A percentile compares a stretch with the other conserved stretches of the same genome.
These are phyloP conservation scores for Marcusenius ussheri DNA, from an alignment of 2,113 vertebrate species.

Conservation along the genomic window DNA sequence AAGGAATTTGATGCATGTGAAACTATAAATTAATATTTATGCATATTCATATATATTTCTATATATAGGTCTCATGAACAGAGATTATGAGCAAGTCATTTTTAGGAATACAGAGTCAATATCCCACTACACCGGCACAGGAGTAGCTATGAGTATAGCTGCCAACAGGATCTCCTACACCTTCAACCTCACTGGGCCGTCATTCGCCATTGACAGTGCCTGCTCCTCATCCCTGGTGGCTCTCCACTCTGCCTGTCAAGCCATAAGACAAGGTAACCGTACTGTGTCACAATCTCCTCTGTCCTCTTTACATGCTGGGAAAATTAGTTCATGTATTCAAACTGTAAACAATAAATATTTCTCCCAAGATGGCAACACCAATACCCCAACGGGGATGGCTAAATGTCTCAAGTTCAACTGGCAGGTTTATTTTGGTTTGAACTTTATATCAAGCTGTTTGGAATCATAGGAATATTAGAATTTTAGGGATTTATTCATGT, in stretches of 20 bases:
- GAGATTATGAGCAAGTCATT: slow-evolving; percentile 66
- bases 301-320: neutral
- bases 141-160: slow-evolving; percentile 65
- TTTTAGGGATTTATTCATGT: neutral
- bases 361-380: neutral
- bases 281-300: neutral
- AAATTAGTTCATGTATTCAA: neutral
- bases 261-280: slow-evolving; percentile 72
- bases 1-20: neutral
- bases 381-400: neutral
- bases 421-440: neutral
- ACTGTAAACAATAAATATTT: neutral
- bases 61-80: slow-evolving; percentile 79
- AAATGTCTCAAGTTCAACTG: neutral
- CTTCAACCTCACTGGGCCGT: slow-evolving; percentile 77
- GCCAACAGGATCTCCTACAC: slow-evolving; percentile 75
- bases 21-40: slow-evolving; percentile 57
- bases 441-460: neutral
- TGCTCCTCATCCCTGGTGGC: slow-evolving; percentile 78
- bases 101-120: slow-evolving; percentile 69
- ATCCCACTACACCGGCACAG: slow-evolving; percentile 72
- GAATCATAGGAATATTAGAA: neutral
- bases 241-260: slow-evolving; percentile 64
- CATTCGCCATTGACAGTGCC: slow-evolving; percentile 67
- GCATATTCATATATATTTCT: slow-evolving; percentile 57